phyloP scores from a whole-genome alignment of 2,113 vertebrate species.

The Cyprinus carpio region DNA sequence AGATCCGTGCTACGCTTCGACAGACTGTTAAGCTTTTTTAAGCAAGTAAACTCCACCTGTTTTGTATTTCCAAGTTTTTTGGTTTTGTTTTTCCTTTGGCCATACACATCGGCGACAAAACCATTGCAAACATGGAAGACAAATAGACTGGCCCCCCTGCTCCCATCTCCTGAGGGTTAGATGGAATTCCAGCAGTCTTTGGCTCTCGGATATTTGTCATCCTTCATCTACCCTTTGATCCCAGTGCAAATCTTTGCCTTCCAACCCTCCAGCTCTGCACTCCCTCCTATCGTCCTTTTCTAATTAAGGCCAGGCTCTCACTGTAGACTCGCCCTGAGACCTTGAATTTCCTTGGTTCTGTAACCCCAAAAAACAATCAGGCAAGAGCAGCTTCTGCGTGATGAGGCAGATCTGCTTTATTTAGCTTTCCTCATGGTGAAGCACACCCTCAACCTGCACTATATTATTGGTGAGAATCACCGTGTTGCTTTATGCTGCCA shows the following conservation, averaged over 20 bases:
- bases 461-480: neutral
- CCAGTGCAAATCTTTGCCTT: slow-evolving; percentile 70
- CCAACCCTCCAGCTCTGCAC: slow-evolving; percentile 70
- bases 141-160: slow-evolving; percentile 9
- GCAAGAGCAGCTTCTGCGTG: slow-evolving; percentile 61
- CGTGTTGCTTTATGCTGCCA: neutral
- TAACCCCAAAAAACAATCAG: slow-evolving; percentile 75
- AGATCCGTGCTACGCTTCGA: neutral
- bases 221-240: slow-evolving; percentile 75
- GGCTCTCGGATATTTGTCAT: slow-evolving; percentile 71
- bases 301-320: slow-evolving; percentile 83
- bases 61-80: slow-evolving; percentile 34
- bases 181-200: slow-evolving; percentile 59
- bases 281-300: slow-evolving; percentile 71
- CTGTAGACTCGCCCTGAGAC: slow-evolving; percentile 61
- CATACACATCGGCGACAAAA: slow-evolving; percentile 16
- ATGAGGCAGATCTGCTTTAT: neutral
- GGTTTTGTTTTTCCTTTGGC: neutral
- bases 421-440: neutral
- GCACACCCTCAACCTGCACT: neutral
- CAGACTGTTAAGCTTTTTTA: neutral
- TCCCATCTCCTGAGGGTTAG: slow-evolving; percentile 30
- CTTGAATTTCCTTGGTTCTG: slow-evolving; percentile 68
- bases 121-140: slow-evolving; percentile 21
- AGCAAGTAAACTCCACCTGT: slow-evolving; percentile 48